Evolutionary conservation across 2,797 vertebrate genomes (phyloP).

Genomic region (Sciaenops ocellatus): DNA sequence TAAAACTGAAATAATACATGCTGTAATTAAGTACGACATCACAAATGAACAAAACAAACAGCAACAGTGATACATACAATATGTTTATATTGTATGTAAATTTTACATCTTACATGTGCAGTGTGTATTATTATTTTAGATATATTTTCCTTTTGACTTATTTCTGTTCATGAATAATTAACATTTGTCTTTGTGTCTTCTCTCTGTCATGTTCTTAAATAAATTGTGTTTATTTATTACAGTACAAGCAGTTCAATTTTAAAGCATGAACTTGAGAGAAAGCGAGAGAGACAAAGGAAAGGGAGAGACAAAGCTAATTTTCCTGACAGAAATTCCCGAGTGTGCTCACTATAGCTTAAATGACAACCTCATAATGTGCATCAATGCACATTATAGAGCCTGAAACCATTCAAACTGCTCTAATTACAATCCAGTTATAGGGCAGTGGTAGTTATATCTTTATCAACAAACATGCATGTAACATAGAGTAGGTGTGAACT

Average conservation of each 20-base stretch:
- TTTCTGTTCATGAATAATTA: background rate
- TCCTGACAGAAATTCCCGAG: background rate
- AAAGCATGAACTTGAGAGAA: constrained; percentile 1
- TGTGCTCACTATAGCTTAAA: background rate
- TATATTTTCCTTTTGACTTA: background rate
- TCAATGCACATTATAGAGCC: background rate
- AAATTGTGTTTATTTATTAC: background rate
- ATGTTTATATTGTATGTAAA: background rate
- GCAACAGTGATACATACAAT: background rate
- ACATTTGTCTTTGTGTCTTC: background rate
- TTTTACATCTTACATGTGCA: too few species aligned
- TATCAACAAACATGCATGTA: background rate
- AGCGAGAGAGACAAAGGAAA: background rate
- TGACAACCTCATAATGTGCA: too few species aligned
- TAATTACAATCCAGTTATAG: constrained; percentile 3
- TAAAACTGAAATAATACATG: background rate
- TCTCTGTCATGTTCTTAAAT: too few species aligned
- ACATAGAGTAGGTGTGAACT: constrained; percentile 4
- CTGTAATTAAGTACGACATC: background rate
- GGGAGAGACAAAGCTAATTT: background rate
- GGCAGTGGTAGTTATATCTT: background rate
- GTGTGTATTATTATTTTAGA: too few species aligned
- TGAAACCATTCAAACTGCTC: constrained; percentile 18
- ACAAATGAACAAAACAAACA: background rate
- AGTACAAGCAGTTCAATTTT: background rate